phyloP scores from a whole-genome alignment of 2,113 vertebrate species.

The Cariama cristata region DNA sequence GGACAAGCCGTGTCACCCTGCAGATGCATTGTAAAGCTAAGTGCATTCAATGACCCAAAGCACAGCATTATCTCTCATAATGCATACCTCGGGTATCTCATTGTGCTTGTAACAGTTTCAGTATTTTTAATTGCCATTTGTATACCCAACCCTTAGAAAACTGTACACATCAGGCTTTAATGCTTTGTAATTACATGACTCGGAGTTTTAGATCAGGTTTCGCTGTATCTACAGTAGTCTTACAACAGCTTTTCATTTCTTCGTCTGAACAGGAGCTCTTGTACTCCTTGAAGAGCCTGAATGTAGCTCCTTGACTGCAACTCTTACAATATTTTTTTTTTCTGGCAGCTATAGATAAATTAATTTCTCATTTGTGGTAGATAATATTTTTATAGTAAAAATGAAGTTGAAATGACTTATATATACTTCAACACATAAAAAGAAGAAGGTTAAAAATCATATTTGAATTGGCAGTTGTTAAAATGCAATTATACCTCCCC shows the following conservation, averaged over 20 bases:
- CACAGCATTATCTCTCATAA: not conserved
- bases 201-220: conserved; percentile 39
- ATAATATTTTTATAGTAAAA: conserved; percentile 78
- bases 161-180: conserved; percentile 4
- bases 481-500: conserved; percentile 76
- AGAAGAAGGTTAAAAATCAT: conserved; percentile 76
- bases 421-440: conserved; percentile 64
- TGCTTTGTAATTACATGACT: conserved; percentile 41
- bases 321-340: conserved; percentile 8
- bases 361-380: conserved; percentile 75
- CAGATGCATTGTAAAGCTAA: conserved; percentile 15
- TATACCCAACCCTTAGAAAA: conserved; percentile 11
- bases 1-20: conserved; percentile 9
- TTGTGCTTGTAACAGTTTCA: conserved; percentile 31
- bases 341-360: conserved; percentile 56
- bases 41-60: conserved; percentile 32
- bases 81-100: not conserved
- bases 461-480: conserved; percentile 74
- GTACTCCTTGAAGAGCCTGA: not conserved
- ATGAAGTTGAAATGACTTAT: conserved; percentile 74
- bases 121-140: conserved; percentile 63
- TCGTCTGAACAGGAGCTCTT: not conserved
- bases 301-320: conserved; percentile 48
- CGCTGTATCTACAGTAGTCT: not conserved
- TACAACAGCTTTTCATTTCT: conserved; percentile 21